Base-by-base conservation (phyloP, 1,140 invertebrate species). In the Spodoptera litura region DNA sequence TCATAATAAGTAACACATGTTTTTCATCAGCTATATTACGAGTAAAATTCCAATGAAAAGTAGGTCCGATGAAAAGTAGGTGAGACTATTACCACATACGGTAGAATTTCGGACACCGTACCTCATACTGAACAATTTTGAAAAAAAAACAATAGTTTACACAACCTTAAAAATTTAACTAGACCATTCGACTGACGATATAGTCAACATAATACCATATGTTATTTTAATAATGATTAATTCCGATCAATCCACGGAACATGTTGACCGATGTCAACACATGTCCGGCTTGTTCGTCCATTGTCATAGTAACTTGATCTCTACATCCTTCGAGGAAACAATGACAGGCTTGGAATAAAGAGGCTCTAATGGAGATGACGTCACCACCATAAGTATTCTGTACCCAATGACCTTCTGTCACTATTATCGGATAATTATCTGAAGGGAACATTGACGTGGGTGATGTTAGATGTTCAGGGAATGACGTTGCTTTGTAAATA, bases 341-440 rank as follows among this genome's bases (percentile, higher is more conserved):
- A 58, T 11, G 12, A 27, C 56, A 20, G 15, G 15, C 56, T 58
- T 58, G 20, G 2, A 20, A 58, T 58, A 58, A 58, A 27, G 20
- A 58, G 56, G 9, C 11, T 27, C 56, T 58, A 58, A 58, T 58
- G 56, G 55, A 20, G 56, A 11, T 58, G 56, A 27, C 56, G 56
- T 58, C 20, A 58, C 8, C 56, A 8, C n/a, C 56, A 11, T 27
- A 25, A 44, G 38, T 27, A n/a, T 27, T 27, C 10, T 12, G 0
- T 58, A 9, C 56, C 20, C 56, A 10, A 27, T 58, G 20, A 27
- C 20, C 20, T 58, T 58, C 20, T 12, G 25, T 2, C 25, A 15
- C 56, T 11, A 58, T 58, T 58, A 58, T 58, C 56, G 8, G 25
- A 58, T 27, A 27, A 58, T 27, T 11, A 27, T 58, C 56, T 10